Base-by-base conservation (phyloP, 2,888 invertebrate species). In the Rhodophaea formosa region DNA sequence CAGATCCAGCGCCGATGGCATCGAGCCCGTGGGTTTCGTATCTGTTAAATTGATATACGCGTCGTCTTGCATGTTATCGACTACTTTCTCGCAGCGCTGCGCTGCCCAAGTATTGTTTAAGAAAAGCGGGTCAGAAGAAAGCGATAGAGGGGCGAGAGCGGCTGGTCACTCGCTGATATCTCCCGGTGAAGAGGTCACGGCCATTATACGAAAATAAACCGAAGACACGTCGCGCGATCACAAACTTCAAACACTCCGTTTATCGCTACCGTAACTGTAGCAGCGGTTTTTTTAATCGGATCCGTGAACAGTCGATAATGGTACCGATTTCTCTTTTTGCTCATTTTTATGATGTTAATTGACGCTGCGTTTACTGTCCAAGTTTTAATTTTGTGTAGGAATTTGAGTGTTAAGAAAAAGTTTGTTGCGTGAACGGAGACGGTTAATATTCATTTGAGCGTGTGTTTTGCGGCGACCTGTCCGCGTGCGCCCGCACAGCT, bases 61-160 rank as follows among this genome's bases (percentile, higher is more conserved):
- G 58, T 72, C 68, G 75, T 59, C 70, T 78, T 74, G 79, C 73
- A 77, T 77, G 77, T 81, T 83, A 82, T 83, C 81, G 84, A 78
- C 79, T 79, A 88, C 90, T 91, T 90, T 91, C 90, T 83, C 88
- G 86, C 69, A n/a, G 76, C 73, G 71, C 69, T 75, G 75, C 76
- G 77, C 69, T 80, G 82, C 76, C 82, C 79, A 80, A 86, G 89
- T 90, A 90, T 90, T 90, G 90, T 90, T 88, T 86, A 82, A 80
- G 86, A 88, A 89, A 90, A 91, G 88, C 84, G 86, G 90, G 90
- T 89, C 90, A 91, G 79, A 88, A 86, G 90, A 91, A 89, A 91
- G 89, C 87, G 80, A 82, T 77, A 73, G 85, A 80, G 80, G 80
- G 80, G 80, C 79, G 76, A 77, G 78, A 72, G 72, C 68, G 76